These are phyloP conservation scores for Callorhinus ursinus DNA, from an alignment of 2,113 vertebrate species.

Conservation along the genomic window DNA sequence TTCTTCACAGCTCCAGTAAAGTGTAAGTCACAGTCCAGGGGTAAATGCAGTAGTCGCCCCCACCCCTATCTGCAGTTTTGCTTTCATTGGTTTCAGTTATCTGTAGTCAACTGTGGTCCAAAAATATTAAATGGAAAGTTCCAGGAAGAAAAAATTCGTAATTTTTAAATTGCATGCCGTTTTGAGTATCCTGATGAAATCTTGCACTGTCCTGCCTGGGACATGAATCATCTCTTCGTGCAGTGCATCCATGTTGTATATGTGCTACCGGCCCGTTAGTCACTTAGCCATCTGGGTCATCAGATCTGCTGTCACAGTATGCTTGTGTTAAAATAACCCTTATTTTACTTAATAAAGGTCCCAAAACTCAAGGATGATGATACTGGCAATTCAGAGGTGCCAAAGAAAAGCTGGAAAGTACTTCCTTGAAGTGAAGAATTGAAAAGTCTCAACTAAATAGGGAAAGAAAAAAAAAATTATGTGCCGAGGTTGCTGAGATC, in stretches of 20 bases:
- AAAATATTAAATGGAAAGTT: neutral
- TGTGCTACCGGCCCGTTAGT: neutral
- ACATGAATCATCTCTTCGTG: neutral
- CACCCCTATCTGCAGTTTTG: neutral
- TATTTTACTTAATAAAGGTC: neutral
- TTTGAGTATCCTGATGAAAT: neutral
- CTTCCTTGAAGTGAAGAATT: neutral
- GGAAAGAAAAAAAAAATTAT: neutral
- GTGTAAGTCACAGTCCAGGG: neutral
- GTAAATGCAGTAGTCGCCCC: neutral
- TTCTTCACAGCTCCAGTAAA: slow-evolving; percentile 5
- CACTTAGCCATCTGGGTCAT: neutral
- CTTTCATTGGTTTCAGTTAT: neutral
- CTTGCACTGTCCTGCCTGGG: neutral
- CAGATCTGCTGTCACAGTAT: neutral
- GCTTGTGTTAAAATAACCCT: neutral
- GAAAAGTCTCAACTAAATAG: neutral
- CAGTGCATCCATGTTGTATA: neutral
- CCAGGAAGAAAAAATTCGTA: neutral
- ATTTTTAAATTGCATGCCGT: neutral
- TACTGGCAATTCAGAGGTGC: neutral
- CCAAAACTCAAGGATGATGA: neutral
- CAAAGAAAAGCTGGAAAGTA: neutral
- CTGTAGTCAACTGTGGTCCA: neutral
- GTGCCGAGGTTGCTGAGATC: neutral